A percentile compares a stretch with the other conserved stretches of the same genome.
phyloP scores from a whole-genome alignment of 2,888 invertebrate genomes.

The Lobophora halterata region DNA sequence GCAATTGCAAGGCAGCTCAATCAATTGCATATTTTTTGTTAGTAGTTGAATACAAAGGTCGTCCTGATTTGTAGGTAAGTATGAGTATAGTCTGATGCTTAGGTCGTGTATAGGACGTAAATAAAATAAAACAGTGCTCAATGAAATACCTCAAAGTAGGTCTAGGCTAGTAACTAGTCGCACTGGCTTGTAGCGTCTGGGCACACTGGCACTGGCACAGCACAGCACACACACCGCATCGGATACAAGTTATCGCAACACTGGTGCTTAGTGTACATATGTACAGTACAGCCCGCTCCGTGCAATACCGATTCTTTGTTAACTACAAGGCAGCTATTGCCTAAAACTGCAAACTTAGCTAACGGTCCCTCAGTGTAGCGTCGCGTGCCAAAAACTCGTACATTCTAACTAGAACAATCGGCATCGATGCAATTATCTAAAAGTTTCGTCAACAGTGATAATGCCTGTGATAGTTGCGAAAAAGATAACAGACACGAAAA shows the following conservation, averaged over 20 bases:
- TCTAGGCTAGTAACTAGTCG: conserved; percentile 40
- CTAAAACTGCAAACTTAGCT: conserved; percentile 15
- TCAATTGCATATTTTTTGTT: conserved; percentile 14
- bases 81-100: conserved; percentile 5
- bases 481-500: conserved; percentile 5
- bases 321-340: conserved; percentile 10
- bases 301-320: conserved; percentile 13
- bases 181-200: conserved; percentile 32
- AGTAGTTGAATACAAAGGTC: conserved; percentile 17
- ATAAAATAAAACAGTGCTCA: conserved; percentile 6
- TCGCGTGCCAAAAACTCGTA: conserved; percentile 15
- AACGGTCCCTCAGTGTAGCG: neutral
- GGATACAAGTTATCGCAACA: conserved; percentile 17
- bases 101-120: conserved; percentile 1
- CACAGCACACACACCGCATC: conserved; percentile 24
- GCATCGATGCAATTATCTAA: conserved; percentile 13
- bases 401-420: conserved; percentile 6
- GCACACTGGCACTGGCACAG: no score
- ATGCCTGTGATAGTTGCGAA: conserved; percentile 12
- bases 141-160: conserved; percentile 41
- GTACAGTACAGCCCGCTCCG: neutral
- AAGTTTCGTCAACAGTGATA: conserved; percentile 4
- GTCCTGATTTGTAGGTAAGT: conserved; percentile 6
- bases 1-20: conserved; percentile 18
- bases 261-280: conserved; percentile 1